phyloP scores from a whole-genome alignment of 2,888 invertebrate species.

The Drosophila greeni region DNA sequence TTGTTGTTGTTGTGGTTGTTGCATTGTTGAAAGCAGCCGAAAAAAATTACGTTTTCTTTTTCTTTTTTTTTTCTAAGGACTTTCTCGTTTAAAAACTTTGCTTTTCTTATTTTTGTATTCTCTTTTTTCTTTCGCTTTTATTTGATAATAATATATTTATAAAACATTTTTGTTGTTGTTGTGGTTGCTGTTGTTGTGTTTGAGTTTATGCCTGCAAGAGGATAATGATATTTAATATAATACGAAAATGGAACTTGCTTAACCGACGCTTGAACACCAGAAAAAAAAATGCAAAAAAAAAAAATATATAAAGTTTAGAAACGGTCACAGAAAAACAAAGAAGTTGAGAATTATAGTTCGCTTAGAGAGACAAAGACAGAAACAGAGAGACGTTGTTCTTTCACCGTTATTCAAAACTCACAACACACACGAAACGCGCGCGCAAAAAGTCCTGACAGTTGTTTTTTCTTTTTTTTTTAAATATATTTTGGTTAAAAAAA shows the following conservation, averaged over 20 bases:
- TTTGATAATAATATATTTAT: constrained; percentile 44
- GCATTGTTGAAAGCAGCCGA: constrained; percentile 20
- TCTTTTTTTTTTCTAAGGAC: neutral
- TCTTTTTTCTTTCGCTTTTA: constrained; percentile 21
- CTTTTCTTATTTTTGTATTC: constrained; percentile 17
- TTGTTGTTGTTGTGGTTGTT: constrained; percentile 48
- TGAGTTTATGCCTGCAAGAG: constrained; percentile 68
- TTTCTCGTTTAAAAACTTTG: constrained; percentile 35
- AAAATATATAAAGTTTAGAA: neutral
- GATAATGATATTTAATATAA: constrained; percentile 24
- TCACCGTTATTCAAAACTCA: constrained; percentile 10
- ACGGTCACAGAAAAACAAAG: neutral
- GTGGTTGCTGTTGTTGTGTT: constrained; percentile 52
- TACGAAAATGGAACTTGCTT: constrained; percentile 16
- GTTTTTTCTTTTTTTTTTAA: neutral
- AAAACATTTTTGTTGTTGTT: constrained; percentile 38
- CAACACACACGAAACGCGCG: constrained; percentile 15
- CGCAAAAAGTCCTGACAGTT: constrained; percentile 11
- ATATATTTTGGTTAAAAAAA: neutral
- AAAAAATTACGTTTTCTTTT: constrained; percentile 31
- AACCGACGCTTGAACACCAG: constrained; percentile 20
- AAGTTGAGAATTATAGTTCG: constrained; percentile 4
- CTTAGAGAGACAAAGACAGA: neutral
- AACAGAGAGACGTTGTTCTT: neutral
- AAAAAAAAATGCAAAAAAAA: constrained; percentile 37